Evolutionary conservation across 2,888 invertebrate genomes (phyloP), one percentile per base, ranked within the genome.

Genomic region (Hylaea fasciaria): DNA sequence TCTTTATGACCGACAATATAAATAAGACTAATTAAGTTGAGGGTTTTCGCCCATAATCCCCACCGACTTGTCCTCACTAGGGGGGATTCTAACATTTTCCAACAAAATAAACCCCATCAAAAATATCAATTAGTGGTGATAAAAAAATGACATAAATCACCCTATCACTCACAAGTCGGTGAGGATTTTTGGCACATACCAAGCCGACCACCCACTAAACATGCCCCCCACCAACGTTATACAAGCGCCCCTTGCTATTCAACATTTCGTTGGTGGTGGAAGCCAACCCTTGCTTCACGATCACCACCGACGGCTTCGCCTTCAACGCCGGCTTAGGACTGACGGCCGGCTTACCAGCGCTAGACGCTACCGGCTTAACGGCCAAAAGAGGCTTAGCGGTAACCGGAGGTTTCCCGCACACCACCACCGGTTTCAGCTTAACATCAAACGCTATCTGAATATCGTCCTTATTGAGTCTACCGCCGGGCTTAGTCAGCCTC

Each of bases 221-320:
- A n/a, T 48, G 57, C 8, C 57, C 52, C 35, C 54, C 63, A 60
- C 73, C 72, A 40, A 77, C 72, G 59, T 68, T 74, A 55, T 72
- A 69, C 71, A 80, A 68, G 12, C 70, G 64, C 52, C 54, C 62
- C 14, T 74, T 73, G n/a, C 74, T 75, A 12, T 55, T 64, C 14
- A 69, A 41, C 66, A 65, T 62, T 32, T 71, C 63, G 62, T 78
- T 80, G 8, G 74, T 62, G 13, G 56, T 62, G 2, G 51, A 95
- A 3, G 94, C 90, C 57, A 95, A 85, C 63, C 93, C 94, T 52
- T 93, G 87, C 57, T 93, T 94, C 63, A 93, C 91, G 68, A 95
- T 95, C 55, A 93, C 93, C 11, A 94, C 72, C 68, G 78, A 80
- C 73, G 83, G 76, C 73, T 82, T 53, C 8, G 5, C 4, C 35